These are phyloP conservation scores for Cheilosia vernalis DNA, from an alignment of 2,888 invertebrate genomes.

Conservation along the genomic window DNA sequence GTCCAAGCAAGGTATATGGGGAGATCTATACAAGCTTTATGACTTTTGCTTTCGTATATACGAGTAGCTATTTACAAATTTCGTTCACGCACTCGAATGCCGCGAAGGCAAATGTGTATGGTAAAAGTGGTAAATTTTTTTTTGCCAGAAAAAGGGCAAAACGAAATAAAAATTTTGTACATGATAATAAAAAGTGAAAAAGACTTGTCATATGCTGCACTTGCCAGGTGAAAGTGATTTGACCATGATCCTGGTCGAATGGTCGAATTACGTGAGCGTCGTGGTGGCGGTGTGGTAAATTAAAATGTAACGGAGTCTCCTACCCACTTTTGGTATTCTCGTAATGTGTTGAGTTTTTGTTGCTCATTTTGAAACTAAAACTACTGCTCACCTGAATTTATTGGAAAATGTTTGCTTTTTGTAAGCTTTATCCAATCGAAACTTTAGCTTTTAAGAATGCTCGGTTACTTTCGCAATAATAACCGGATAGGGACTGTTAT, in stretches of 20 bases:
- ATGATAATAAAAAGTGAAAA: constrained; percentile 1
- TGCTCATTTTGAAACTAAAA: not conserved
- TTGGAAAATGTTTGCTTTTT: not conserved
- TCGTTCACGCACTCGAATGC: constrained; percentile 47
- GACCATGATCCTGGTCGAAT: constrained; percentile 72
- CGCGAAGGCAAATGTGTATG: constrained; percentile 21
- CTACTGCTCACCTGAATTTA: not conserved
- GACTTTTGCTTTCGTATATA: constrained; percentile 49
- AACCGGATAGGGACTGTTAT: too few relatives aligned
- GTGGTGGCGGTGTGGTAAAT: constrained; percentile 13
- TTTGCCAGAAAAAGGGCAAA: constrained; percentile 53
- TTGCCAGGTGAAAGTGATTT: constrained; percentile 74
- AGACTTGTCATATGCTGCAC: constrained; percentile 48
- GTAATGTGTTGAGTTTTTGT: not conserved
- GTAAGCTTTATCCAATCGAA: too few relatives aligned
- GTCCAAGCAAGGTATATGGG: constrained; percentile 1
- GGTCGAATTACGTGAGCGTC: constrained; percentile 69
- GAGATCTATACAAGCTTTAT: constrained; percentile 15
- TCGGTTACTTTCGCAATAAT: too few relatives aligned
- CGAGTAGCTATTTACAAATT: constrained; percentile 28
- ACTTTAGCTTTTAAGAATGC: too few relatives aligned
- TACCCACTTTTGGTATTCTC: not conserved
- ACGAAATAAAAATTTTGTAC: constrained; percentile 27
- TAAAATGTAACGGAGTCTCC: not conserved
- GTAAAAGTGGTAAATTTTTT: constrained; percentile 54